These are phyloP conservation scores for Molorchus minor DNA, from an alignment of 2,888 invertebrate species.

Conservation along the genomic window DNA sequence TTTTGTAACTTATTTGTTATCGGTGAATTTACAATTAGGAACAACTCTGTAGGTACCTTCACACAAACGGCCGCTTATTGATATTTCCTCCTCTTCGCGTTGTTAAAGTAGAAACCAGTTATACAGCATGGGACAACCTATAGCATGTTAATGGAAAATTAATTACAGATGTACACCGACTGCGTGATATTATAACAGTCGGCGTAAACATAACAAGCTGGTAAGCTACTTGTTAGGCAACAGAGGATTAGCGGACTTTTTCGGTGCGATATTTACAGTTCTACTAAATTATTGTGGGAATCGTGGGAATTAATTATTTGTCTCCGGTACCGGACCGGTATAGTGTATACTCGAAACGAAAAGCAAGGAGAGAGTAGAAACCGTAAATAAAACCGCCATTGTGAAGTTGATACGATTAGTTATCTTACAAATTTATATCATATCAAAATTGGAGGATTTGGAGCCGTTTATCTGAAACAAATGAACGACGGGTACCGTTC, in stretches of 20 bases:
- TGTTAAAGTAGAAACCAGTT: not conserved
- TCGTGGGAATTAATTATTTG: not conserved
- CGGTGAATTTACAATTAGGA: too few species aligned
- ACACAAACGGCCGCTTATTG: not conserved
- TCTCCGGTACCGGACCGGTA: not conserved
- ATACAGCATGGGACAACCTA: not conserved
- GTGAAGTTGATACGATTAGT: not conserved
- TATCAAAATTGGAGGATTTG: too few species aligned
- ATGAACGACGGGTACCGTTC: too few species aligned
- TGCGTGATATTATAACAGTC: not conserved
- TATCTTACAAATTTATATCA: too few species aligned
- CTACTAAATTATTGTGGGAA: not conserved
- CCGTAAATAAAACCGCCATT: not conserved
- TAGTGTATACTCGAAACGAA: not conserved
- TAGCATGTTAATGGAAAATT: not conserved
- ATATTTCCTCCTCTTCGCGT: not conserved
- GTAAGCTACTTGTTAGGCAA: not conserved
- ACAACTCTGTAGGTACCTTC: too few species aligned
- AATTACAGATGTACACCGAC: not conserved
- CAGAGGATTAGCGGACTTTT: not conserved
- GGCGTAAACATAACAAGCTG: not conserved
- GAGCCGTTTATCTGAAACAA: not conserved
- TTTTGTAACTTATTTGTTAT: too few species aligned
- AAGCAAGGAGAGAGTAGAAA: too few species aligned
- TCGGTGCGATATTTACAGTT: conserved; percentile 1